Evolutionary conservation across 2,113 vertebrate species (phyloP).

Genomic region (Romanogobio albipinnatus): DNA sequence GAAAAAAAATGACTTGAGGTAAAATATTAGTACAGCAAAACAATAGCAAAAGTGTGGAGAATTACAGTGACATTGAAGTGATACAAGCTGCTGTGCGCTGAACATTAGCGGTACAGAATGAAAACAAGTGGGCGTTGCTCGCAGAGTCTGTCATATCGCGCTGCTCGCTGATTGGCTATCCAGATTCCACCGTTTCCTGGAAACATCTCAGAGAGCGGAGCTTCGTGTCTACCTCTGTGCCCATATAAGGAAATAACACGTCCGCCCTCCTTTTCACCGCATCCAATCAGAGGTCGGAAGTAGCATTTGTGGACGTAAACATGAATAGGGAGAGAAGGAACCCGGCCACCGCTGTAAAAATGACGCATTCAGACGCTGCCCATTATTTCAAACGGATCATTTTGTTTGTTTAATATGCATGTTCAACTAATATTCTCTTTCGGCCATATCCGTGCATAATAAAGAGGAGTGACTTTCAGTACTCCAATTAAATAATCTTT

Average conservation of each 20-base stretch:
- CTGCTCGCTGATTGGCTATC: slow-evolving; percentile 50
- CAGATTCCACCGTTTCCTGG: slow-evolving; percentile 57
- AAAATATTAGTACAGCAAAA: neutral
- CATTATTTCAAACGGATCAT: neutral
- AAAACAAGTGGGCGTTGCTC: slow-evolving; percentile 56
- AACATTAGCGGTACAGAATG: slow-evolving; percentile 40
- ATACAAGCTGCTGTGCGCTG: slow-evolving; percentile 1
- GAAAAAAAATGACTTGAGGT: neutral
- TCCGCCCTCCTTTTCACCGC: slow-evolving; percentile 43
- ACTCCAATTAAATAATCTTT: neutral
- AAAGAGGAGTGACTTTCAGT: slow-evolving; percentile 54
- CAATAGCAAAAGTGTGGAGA: neutral
- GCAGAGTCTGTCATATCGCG: slow-evolving; percentile 25
- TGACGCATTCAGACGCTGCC: slow-evolving; percentile 33
- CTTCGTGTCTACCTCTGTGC: slow-evolving; percentile 35
- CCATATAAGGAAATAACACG: slow-evolving; percentile 57
- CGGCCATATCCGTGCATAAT: neutral
- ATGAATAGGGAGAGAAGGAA: slow-evolving; percentile 50
- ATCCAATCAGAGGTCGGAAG: slow-evolving; percentile 57
- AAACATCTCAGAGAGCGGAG: slow-evolving; percentile 48
- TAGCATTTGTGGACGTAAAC: slow-evolving; percentile 58
- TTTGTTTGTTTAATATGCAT: neutral
- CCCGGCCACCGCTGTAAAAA: slow-evolving; percentile 43
- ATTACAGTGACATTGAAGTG: neutral
- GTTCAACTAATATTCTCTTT: neutral